phyloP scores from a whole-genome alignment of 1,140 invertebrate species.

The Adoxophyes honmai region DNA sequence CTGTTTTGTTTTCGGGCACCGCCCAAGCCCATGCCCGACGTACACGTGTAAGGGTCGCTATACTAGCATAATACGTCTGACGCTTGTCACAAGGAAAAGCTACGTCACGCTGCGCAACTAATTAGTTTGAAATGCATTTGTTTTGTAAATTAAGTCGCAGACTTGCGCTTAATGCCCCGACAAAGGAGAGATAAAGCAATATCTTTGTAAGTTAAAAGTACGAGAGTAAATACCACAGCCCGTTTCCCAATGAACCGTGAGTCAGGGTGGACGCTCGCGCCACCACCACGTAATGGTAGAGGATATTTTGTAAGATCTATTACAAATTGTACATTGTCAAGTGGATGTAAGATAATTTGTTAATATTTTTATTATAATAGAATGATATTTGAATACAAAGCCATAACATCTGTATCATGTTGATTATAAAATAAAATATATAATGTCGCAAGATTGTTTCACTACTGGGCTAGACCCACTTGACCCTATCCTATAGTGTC shows the following conservation, averaged over 20 bases:
- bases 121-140: conserved; percentile 26
- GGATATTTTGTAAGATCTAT: conserved; percentile 71
- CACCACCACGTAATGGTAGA: conserved; percentile 46
- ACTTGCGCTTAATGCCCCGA: conserved; percentile 43
- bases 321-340: conserved; percentile 74
- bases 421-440: conserved; percentile 71
- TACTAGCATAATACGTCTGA: conserved; percentile 20
- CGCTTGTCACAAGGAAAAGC: conserved; percentile 27
- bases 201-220: conserved; percentile 46
- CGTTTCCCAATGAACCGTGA: not conserved
- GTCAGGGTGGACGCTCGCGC: conserved; percentile 24
- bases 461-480: no score
- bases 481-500: no score
- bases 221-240: conserved; percentile 41
- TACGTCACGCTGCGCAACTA: conserved; percentile 27
- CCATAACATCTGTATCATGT: conserved; percentile 76
- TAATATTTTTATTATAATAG: conserved; percentile 75
- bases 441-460: conserved; percentile 33
- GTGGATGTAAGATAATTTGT: conserved; percentile 75
- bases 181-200: conserved; percentile 46
- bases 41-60: not conserved
- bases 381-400: conserved; percentile 71
- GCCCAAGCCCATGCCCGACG: not conserved
- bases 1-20: not conserved
- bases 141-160: conserved; percentile 30